These are phyloP conservation scores for Nycticryphes semicollaris DNA, from an alignment of 2,113 vertebrate genomes.

Conservation along the genomic window DNA sequence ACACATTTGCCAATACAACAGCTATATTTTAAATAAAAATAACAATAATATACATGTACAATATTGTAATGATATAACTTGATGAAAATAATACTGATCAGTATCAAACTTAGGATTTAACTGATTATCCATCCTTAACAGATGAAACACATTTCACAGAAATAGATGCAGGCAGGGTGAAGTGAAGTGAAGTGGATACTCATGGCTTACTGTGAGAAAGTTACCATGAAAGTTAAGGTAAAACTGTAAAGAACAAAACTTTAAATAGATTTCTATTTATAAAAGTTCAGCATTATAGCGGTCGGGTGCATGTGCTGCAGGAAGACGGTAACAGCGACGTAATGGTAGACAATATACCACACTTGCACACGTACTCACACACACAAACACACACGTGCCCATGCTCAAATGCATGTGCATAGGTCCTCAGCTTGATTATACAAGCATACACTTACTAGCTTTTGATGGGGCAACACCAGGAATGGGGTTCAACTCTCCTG, in stretches of 20 bases:
- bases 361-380: too few relatives aligned
- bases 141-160: constrained; percentile 23
- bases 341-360: background rate
- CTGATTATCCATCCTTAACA: constrained; percentile 40
- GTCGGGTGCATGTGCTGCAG: background rate
- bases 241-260: background rate
- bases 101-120: constrained; percentile 9
- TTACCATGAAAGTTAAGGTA: background rate
- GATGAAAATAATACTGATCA: constrained; percentile 52
- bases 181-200: background rate
- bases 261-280: background rate
- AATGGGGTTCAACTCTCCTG: background rate
- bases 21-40: constrained; percentile 56
- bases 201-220: background rate
- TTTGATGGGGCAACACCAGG: background rate
- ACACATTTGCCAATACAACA: background rate
- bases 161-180: background rate
- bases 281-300: background rate
- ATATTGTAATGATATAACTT: background rate
- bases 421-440: background rate
- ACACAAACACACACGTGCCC: background rate
- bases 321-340: background rate
- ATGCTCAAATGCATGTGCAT: background rate
- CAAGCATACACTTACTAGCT: background rate
- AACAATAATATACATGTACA: constrained; percentile 50